Percentiles rank a stretch among this genome's conserved stretches.
phyloP scores from a whole-genome alignment of 2,797 vertebrate genomes.

The Periparus ater region DNA sequence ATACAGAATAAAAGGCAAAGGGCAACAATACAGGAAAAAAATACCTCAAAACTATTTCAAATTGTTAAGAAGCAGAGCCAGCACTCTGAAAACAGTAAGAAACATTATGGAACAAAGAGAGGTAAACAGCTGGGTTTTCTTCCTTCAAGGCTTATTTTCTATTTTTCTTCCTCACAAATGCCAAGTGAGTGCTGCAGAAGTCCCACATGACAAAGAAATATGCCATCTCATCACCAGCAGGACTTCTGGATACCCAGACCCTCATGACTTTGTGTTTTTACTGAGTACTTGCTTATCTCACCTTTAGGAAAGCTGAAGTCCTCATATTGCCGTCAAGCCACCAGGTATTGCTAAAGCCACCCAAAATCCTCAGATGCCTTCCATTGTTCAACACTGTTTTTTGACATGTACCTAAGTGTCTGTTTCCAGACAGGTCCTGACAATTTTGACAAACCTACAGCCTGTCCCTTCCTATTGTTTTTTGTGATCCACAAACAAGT shows the following conservation, averaged over 20 bases:
- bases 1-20: conserved; percentile 71
- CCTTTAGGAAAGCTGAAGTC: not conserved
- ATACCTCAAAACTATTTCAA: conserved; percentile 21
- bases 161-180: not conserved
- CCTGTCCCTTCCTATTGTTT: not conserved
- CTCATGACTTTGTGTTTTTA: not conserved
- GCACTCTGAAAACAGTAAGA: not conserved
- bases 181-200: not conserved
- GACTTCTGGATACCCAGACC: not conserved
- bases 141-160: not conserved
- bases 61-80: conserved; percentile 31
- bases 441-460: not conserved
- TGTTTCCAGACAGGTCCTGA: not conserved
- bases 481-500: not conserved
- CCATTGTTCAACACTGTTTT: not conserved
- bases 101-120: not conserved
- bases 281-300: not conserved
- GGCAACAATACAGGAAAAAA: conserved; percentile 22
- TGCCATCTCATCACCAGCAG: not conserved
- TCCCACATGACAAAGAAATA: not conserved
- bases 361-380: not conserved
- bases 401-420: not conserved
- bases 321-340: not conserved
- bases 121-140: not conserved
- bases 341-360: not conserved